Evolutionary conservation across 2,113 vertebrate species (phyloP).

Genomic region (Rallus limicola): DNA sequence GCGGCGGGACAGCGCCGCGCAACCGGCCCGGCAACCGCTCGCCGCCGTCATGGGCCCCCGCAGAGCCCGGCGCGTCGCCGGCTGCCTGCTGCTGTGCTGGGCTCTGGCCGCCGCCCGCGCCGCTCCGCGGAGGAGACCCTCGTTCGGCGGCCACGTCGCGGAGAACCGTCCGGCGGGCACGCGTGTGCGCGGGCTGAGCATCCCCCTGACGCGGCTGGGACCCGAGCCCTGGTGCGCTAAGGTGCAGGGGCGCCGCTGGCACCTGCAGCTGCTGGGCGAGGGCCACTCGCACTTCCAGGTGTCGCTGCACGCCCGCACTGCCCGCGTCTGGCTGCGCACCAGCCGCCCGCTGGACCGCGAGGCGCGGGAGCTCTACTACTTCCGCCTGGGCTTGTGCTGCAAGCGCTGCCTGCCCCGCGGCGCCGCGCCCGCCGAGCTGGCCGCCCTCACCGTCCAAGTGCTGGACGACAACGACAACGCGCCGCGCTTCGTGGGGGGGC

Average conservation of each 20-base stretch:
- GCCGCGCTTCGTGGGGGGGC: conserved; percentile 72
- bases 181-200: conserved; percentile 82
- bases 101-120: conserved; percentile 65
- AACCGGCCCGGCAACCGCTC: background rate
- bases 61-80: background rate
- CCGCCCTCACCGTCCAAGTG: conserved; percentile 82
- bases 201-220: conserved; percentile 81
- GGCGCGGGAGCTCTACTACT: conserved; percentile 75
- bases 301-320: conserved; percentile 82
- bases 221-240: conserved; percentile 75
- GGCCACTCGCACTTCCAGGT: conserved; percentile 80
- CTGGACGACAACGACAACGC: conserved; percentile 89
- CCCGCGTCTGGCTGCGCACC: conserved; percentile 82
- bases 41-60: background rate
- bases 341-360: conserved; percentile 82
- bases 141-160: conserved; percentile 84
- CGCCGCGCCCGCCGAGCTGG: conserved; percentile 68
- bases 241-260: conserved; percentile 64
- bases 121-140: conserved; percentile 67
- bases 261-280: conserved; percentile 82
- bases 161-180: conserved; percentile 87
- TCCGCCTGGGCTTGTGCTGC: conserved; percentile 81
- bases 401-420: conserved; percentile 54
- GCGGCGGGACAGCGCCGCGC: background rate
- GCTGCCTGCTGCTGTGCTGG: background rate